Conservation (phyloP, 2,113 vertebrate species). For the Phoxinus phoxinus region DNA sequence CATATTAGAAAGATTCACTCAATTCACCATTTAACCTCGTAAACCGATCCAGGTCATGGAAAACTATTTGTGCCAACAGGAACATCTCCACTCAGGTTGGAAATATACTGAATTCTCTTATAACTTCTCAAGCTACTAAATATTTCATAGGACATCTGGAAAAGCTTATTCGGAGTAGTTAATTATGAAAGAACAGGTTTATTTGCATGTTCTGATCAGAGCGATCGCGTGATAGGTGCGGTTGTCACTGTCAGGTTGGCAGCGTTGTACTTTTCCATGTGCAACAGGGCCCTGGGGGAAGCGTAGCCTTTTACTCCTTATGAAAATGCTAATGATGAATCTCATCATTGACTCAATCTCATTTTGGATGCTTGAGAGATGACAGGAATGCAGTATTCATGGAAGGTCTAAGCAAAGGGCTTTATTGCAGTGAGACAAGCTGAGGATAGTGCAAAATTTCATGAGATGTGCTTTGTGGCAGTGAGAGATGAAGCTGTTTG, state of each 20-base stretch:
- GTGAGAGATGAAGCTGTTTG: slow-evolving; percentile 27
- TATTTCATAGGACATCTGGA: slow-evolving; percentile 46
- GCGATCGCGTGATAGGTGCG: slow-evolving; percentile 16
- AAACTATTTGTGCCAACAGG: slow-evolving; percentile 6
- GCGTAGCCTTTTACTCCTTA: slow-evolving; percentile 44
- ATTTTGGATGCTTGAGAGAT: slow-evolving; percentile 46
- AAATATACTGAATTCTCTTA: slow-evolving; percentile 28
- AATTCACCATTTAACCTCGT: not conserved
- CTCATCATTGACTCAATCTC: slow-evolving; percentile 50
- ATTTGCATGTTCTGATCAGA: slow-evolving; percentile 40
- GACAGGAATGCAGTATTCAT: slow-evolving; percentile 53
- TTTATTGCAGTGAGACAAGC: slow-evolving; percentile 31
- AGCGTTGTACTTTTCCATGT: slow-evolving; percentile 4
- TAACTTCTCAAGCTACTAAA: slow-evolving; percentile 37
- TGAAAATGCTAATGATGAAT: slow-evolving; percentile 56
- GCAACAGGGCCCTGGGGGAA: slow-evolving; percentile 18
- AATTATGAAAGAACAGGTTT: slow-evolving; percentile 12
- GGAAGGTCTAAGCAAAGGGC: slow-evolving; percentile 22
- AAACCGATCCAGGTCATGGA: not conserved
- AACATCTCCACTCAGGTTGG: not conserved
- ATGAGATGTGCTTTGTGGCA: not conserved
- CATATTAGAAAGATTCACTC: not conserved
- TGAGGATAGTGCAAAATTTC: not conserved
- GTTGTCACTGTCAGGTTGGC: not conserved
- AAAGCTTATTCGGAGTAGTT: slow-evolving; percentile 18